phyloP scores from a whole-genome alignment of 2,797 vertebrate genomes.

The Argentina silus region DNA sequence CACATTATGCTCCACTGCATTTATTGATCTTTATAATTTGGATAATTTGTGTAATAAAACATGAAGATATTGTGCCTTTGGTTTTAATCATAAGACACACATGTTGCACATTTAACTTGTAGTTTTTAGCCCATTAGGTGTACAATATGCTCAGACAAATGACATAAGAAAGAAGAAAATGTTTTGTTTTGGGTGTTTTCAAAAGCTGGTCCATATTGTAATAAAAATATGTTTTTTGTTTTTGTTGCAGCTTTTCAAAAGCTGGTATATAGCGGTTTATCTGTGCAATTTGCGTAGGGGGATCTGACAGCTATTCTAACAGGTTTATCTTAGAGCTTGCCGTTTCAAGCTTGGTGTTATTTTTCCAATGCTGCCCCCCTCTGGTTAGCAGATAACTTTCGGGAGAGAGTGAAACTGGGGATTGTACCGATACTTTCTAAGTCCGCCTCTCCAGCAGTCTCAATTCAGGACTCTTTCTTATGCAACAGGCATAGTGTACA shows the following conservation, averaged over 20 bases:
- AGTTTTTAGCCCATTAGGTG: too few relatives aligned
- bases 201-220: neutral
- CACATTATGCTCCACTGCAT: too few relatives aligned
- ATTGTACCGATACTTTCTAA: neutral
- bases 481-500: neutral
- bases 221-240: neutral
- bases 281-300: neutral
- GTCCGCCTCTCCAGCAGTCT: neutral
- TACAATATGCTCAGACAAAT: too few relatives aligned
- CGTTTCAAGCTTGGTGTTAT: neutral
- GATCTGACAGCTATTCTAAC: neutral
- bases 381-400: neutral
- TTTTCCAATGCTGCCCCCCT: slow-evolving; percentile 9
- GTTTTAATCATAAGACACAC: too few relatives aligned
- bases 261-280: neutral
- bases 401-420: neutral
- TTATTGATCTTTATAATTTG: too few relatives aligned
- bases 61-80: too few relatives aligned
- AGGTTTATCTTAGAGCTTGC: neutral
- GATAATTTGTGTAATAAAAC: too few relatives aligned
- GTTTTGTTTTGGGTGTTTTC: too few relatives aligned
- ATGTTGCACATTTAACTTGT: too few relatives aligned
- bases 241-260: neutral
- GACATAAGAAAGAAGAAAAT: too few relatives aligned
- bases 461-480: neutral